phyloP scores from a whole-genome alignment of 1,140 invertebrate genomes.

The Drosophila elegans region DNA sequence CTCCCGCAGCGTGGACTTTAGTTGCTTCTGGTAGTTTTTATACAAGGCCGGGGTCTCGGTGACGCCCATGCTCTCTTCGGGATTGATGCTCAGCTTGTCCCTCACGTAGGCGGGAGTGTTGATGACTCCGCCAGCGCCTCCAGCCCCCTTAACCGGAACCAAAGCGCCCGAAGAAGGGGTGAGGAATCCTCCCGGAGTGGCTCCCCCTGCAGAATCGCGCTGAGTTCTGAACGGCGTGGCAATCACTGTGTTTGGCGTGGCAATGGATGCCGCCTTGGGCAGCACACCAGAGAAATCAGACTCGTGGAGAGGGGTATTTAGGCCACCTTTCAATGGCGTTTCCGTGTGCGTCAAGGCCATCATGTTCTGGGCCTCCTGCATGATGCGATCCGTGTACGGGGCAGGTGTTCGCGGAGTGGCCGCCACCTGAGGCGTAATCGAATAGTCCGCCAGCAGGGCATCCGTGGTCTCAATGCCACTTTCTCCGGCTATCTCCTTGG shows the following conservation, averaged over 20 bases:
- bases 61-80: slow-evolving; percentile 91
- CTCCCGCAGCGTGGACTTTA: slow-evolving; percentile 90
- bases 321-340: slow-evolving; percentile 97
- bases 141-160: slow-evolving; percentile 77
- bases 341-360: slow-evolving; percentile 99
- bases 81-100: slow-evolving; percentile 98
- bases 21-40: slow-evolving; percentile 89
- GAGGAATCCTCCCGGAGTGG: slow-evolving; percentile 86
- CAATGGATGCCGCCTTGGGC: slow-evolving; percentile 89
- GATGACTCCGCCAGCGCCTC: slow-evolving; percentile 36
- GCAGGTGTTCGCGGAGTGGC: slow-evolving; percentile 95
- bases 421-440: slow-evolving; percentile 91
- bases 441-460: slow-evolving; percentile 96
- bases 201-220: slow-evolving; percentile 79
- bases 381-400: slow-evolving; percentile 89
- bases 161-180: slow-evolving; percentile 85
- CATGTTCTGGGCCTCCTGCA: slow-evolving; percentile 98
- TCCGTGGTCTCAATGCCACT: slow-evolving; percentile 93
- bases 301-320: slow-evolving; percentile 96
- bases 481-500: slow-evolving; percentile 95
- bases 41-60: slow-evolving; percentile 88
- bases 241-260: slow-evolving; percentile 98
- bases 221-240: slow-evolving; percentile 93
- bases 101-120: slow-evolving; percentile 87
- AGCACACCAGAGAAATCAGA: slow-evolving; percentile 94